Percentiles rank a stretch among this genome's conserved stretches.
Evolutionary conservation across 2,113 vertebrate genomes (phyloP).

Genomic region (Macquaria ambigua): DNA sequence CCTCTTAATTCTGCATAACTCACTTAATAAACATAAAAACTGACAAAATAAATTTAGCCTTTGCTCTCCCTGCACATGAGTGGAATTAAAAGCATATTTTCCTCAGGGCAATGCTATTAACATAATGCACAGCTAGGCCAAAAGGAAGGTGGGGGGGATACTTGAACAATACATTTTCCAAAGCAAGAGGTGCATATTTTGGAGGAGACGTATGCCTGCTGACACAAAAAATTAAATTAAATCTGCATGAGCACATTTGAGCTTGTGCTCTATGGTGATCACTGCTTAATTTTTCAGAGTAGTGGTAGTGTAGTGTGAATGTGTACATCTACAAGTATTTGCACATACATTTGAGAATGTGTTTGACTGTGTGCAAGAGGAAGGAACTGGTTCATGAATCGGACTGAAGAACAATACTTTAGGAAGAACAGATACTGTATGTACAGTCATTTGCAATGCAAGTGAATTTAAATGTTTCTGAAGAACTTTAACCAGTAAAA

Average conservation of each 20-base stretch:
- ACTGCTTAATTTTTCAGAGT: not conserved
- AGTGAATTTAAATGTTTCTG: not conserved
- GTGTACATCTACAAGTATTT: not conserved
- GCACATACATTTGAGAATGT: not conserved
- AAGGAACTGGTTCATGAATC: not conserved
- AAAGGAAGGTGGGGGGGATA: not conserved
- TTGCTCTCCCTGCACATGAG: conserved; percentile 24
- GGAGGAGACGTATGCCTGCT: not conserved
- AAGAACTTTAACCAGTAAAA: not conserved
- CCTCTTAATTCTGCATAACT: conserved; percentile 21
- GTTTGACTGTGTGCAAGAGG: not conserved
- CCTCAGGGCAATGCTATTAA: conserved; percentile 36
- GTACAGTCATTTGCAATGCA: not conserved
- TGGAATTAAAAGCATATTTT: conserved; percentile 46
- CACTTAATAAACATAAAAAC: conserved; percentile 40
- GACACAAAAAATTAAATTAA: conserved; percentile 5
- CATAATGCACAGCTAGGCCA: conserved; percentile 48
- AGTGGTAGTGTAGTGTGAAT: not conserved
- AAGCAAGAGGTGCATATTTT: conserved; percentile 15
- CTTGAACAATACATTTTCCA: conserved; percentile 39
- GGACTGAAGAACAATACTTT: not conserved
- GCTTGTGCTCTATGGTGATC: conserved; percentile 1
- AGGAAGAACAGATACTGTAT: not conserved
- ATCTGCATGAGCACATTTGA: conserved; percentile 9
- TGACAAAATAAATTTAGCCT: conserved; percentile 38